Evolutionary conservation across 2,113 vertebrate genomes (phyloP).

Genomic region (Xerus inauris): DNA sequence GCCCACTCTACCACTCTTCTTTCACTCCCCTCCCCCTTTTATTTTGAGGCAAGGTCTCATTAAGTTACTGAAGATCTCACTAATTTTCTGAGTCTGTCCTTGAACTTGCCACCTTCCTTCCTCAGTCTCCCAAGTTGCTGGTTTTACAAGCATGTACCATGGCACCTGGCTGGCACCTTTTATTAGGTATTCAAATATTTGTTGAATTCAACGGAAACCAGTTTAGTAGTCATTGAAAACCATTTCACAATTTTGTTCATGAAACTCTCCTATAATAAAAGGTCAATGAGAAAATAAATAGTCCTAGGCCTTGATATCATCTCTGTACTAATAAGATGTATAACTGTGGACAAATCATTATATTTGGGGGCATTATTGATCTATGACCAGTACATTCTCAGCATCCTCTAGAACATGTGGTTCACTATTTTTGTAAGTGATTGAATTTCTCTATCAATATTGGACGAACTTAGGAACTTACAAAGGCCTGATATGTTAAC

Average conservation of each 20-base stretch:
- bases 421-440: neutral
- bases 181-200: slow-evolving; percentile 53
- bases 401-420: neutral
- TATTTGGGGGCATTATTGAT: neutral
- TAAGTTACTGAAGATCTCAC: too few relatives aligned
- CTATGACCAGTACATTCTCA: neutral
- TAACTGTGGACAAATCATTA: slow-evolving; percentile 38
- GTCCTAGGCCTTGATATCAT: neutral
- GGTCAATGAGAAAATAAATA: slow-evolving; percentile 42
- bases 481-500: neutral
- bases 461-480: neutral
- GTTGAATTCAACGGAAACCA: slow-evolving; percentile 29
- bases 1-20: too few relatives aligned
- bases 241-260: slow-evolving; percentile 58
- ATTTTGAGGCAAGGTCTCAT: too few relatives aligned
- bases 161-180: neutral
- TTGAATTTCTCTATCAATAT: neutral
- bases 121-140: too few relatives aligned
- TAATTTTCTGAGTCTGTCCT: too few relatives aligned
- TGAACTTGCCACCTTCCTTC: too few relatives aligned
- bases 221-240: slow-evolving; percentile 48
- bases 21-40: too few relatives aligned
- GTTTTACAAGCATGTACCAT: too few relatives aligned
- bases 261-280: slow-evolving; percentile 41
- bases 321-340: neutral